Base-by-base conservation (phyloP, 2,888 invertebrate genomes). In the Melieria crassipennis region DNA sequence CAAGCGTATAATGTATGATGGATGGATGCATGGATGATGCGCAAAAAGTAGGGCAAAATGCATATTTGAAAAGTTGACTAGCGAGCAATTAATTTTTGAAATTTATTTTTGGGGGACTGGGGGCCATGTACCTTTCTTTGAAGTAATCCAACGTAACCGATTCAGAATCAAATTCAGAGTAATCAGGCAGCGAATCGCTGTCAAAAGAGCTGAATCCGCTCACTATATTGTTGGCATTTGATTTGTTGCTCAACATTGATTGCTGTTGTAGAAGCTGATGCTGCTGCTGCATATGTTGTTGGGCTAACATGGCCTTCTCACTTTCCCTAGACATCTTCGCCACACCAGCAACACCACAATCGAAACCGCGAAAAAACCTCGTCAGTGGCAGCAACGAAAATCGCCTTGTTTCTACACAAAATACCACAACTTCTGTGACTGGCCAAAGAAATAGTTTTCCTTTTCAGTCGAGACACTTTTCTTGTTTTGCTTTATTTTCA, bases 141-240 rank as follows among this genome's bases (percentile, higher is more conserved):
- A 86, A 87, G 79, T 88, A 88, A 77, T 88, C 88, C 83, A 88
- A 84, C 74, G 88, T 87, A 69, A 88, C 87, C 71, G 88, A 88
- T 79, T 88, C 88, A 52, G 88, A 87, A 85, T 89, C 89, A 80
- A 89, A 89, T 85, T 89, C 89, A 75, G 88, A 88, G 78, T 88
- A 89, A 82, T 89, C 89, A 63, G 89, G 88, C 75, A 89, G 79
- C 55, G 88, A 89, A 79, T 89, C 89, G 73, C 87, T 87, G 79
- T 89, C 89, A 78, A 89, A 89, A 69, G 84, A 84, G 81, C 88
- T 88, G 80, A 88, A 87, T 78, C 88, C 88, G 77, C 88, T 88
- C 79, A 88, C 81, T 72, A 87, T 82, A 70, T 76, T 73, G 47
- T 71, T 75, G 42, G 71, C 73, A 73, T 73, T 79, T 69, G 77